Percentiles rank a stretch among this genome's conserved stretches.
These are phyloP conservation scores for Uria aalge DNA, from an alignment of 2,113 vertebrate genomes.

Conservation along the genomic window DNA sequence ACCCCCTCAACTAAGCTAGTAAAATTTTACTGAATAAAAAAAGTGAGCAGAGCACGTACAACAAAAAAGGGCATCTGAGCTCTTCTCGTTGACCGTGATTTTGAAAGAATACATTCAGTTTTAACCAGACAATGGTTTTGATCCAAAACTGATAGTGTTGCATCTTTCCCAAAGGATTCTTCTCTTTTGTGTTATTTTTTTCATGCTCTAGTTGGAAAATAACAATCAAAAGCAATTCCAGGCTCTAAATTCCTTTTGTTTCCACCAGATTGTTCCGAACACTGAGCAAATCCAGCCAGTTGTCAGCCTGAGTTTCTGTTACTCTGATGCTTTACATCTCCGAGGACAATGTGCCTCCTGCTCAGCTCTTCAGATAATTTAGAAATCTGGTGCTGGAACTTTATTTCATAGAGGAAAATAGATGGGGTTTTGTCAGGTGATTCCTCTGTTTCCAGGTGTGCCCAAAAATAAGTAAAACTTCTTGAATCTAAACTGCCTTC, in stretches of 20 bases:
- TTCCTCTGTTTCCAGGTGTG: background rate
- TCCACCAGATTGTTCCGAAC: background rate
- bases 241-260: constrained; percentile 2
- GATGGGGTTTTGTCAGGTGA: background rate
- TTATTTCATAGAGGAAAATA: background rate
- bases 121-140: background rate
- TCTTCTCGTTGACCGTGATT: background rate
- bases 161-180: background rate
- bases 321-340: background rate
- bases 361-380: background rate
- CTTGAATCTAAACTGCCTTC: background rate
- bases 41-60: background rate
- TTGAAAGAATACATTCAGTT: background rate
- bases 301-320: background rate
- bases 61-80: background rate
- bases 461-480: background rate
- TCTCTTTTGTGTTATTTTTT: background rate
- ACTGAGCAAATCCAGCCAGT: background rate
- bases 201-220: constrained; percentile 3
- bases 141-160: background rate
- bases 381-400: background rate
- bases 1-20: background rate
- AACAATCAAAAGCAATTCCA: background rate
- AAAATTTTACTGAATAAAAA: background rate
- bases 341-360: background rate